Conservation (phyloP, 2,888 invertebrate genomes). For the Drosophila sordidula region DNA sequence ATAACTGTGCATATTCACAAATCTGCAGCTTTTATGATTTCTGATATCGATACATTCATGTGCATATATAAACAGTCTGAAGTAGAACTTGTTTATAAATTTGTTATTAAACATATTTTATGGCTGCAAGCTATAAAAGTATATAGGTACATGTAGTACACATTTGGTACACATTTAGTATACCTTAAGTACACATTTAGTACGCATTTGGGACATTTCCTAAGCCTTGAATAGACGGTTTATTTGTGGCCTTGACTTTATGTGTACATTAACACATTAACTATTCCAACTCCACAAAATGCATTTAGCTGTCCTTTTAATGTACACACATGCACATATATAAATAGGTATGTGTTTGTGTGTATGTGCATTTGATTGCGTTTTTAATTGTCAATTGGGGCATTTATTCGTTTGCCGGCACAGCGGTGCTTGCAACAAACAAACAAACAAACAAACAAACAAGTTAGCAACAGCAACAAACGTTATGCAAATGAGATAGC, state of each 20-base stretch:
- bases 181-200: too few relatives aligned
- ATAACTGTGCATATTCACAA: too few relatives aligned
- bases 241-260: slow-evolving; percentile 43
- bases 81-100: too few relatives aligned
- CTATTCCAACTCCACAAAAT: slow-evolving; percentile 33
- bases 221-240: background rate
- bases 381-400: slow-evolving; percentile 66
- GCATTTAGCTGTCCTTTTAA: slow-evolving; percentile 42
- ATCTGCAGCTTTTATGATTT: too few relatives aligned
- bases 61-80: too few relatives aligned
- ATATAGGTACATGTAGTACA: too few relatives aligned
- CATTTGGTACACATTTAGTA: too few relatives aligned
- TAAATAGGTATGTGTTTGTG: background rate
- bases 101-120: background rate
- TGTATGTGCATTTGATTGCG: slow-evolving; percentile 34
- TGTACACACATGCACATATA: slow-evolving; percentile 1
- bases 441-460: slow-evolving; percentile 10
- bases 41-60: too few relatives aligned
- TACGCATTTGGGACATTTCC: background rate
- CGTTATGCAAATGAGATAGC: slow-evolving; percentile 41
- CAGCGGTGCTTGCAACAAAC: slow-evolving; percentile 45
- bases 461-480: slow-evolving; percentile 9
- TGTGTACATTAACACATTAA: slow-evolving; percentile 47
- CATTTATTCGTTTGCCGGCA: slow-evolving; percentile 50
- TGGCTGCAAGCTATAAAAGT: background rate